Conservation (phyloP, 30 jellyfish, hydroid and myxozoan species). For the Catostylus mosaicus region DNA sequence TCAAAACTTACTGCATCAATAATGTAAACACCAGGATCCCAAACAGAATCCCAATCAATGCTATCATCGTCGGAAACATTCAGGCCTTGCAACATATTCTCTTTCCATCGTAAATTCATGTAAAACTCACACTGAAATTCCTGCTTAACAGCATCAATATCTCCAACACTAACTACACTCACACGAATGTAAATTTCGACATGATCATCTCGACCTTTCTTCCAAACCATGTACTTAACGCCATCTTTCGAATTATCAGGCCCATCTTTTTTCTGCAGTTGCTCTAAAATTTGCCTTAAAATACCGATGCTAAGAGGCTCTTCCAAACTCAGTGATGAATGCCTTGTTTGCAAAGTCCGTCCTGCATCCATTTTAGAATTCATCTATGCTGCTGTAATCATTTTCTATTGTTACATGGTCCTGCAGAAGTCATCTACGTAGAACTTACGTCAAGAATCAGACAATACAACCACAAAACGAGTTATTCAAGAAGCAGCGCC, state of each 20-base stretch:
- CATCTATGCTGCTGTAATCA: not conserved
- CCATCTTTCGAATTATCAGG: slow-evolving; percentile 10
- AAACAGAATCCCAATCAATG: slow-evolving; percentile 25
- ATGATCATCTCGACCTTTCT: slow-evolving; percentile 16
- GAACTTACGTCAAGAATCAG: too few species aligned
- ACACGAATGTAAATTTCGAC: slow-evolving; percentile 37
- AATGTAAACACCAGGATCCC: slow-evolving; percentile 64
- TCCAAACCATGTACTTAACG: slow-evolving; percentile 34
- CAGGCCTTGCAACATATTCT: not conserved
- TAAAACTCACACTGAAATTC: slow-evolving; percentile 50
- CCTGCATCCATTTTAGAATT: not conserved
- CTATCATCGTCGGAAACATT: not conserved
- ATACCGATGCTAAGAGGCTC: not conserved
- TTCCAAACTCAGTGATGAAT: not conserved
- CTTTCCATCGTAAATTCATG: slow-evolving; percentile 60
- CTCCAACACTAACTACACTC: slow-evolving; percentile 46
- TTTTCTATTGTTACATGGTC: too few species aligned
- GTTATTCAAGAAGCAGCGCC: too few species aligned
- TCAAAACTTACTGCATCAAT: slow-evolving; percentile 34
- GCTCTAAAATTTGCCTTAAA: not conserved
- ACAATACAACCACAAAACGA: too few species aligned
- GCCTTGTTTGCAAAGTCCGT: not conserved
- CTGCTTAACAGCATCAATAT: slow-evolving; percentile 56
- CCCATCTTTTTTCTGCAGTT: not conserved
- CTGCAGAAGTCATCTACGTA: not conserved